Conservation (phyloP, 1,140 invertebrate species). For the Oryctes rhinoceros region DNA sequence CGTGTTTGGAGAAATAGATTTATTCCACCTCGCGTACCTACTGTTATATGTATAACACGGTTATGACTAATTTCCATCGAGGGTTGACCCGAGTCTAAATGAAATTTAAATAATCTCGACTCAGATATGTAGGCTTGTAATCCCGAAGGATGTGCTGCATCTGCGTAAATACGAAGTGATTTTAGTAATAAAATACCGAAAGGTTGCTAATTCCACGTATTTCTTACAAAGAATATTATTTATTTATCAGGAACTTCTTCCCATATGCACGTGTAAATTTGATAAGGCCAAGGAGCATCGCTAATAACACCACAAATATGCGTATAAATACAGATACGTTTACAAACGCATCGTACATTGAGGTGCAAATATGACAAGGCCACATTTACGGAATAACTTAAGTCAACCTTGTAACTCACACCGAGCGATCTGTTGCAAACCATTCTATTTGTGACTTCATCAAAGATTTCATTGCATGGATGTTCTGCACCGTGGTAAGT, state of each 20-base stretch:
- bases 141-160: not conserved
- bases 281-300: no score
- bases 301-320: not conserved
- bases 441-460: not conserved
- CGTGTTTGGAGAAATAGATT: constrained; percentile 37
- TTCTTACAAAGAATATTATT: no score
- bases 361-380: not conserved
- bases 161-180: not conserved
- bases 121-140: not conserved
- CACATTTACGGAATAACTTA: not conserved
- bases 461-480: not conserved
- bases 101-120: constrained; percentile 27
- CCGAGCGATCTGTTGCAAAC: not conserved
- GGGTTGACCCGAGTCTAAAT: constrained; percentile 27
- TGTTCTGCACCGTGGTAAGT: no score
- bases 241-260: no score
- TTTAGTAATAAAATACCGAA: not conserved
- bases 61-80: constrained; percentile 28
- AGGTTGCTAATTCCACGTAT: no score
- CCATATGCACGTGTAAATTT: no score
- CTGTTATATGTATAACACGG: constrained; percentile 28
- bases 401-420: not conserved
- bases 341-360: not conserved
- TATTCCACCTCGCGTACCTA: constrained; percentile 13
- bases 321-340: not conserved